Evolutionary conservation across 2,113 vertebrate species (phyloP).

Genomic region (Callorhinus ursinus): DNA sequence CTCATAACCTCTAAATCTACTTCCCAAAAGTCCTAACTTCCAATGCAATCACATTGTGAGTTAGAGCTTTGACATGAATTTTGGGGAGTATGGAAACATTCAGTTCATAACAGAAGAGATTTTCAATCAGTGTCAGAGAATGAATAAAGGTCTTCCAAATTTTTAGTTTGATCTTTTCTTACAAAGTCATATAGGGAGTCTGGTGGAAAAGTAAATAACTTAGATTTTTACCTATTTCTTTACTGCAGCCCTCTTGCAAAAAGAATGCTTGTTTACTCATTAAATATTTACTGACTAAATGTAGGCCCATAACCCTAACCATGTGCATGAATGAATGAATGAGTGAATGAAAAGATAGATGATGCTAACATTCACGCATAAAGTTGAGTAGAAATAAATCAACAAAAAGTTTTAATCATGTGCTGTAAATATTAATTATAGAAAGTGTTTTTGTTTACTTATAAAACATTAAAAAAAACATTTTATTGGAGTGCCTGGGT

Average conservation of each 20-base stretch:
- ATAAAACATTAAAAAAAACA: neutral
- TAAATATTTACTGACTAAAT: constrained; percentile 27
- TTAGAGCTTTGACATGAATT: neutral
- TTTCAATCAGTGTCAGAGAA: neutral
- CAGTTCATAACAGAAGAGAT: neutral
- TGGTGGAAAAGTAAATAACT: neutral
- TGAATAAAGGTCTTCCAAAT: neutral
- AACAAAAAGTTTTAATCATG: constrained; percentile 12
- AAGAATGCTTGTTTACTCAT: neutral
- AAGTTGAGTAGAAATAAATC: constrained; percentile 13
- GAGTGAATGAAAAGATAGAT: neutral
- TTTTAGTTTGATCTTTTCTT: neutral
- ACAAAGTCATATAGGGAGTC: neutral
- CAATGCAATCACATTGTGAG: neutral
- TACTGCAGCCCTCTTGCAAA: neutral
- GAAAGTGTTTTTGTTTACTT: neutral
- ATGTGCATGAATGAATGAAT: neutral
- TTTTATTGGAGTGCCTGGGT: neutral
- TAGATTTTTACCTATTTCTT: neutral
- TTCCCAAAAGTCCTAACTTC: neutral
- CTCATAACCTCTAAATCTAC: neutral
- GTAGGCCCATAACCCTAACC: neutral
- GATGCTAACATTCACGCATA: neutral
- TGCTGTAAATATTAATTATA: neutral
- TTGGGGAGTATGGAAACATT: neutral